phyloP scores from a whole-genome alignment of 2,888 invertebrate genomes.

The Hypomecis punctinalis region DNA sequence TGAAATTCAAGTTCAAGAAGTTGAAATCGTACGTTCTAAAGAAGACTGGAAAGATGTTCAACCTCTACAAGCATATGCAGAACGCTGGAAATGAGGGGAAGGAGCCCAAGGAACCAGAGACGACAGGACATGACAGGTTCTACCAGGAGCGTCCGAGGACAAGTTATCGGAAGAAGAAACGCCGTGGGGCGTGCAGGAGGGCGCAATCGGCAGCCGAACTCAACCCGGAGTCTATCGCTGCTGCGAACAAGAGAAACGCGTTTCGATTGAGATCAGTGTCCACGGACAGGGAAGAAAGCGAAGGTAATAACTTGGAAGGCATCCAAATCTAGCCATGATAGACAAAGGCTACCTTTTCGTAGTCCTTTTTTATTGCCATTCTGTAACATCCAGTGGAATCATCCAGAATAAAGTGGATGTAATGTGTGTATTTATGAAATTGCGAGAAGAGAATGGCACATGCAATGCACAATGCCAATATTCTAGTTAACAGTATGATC shows the following conservation, averaged over 20 bases:
- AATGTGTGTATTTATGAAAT: too few relatives aligned
- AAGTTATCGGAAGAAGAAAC: slow-evolving; percentile 82
- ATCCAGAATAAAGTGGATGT: too few relatives aligned
- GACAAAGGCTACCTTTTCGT: too few relatives aligned
- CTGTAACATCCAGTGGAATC: too few relatives aligned
- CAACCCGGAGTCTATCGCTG: slow-evolving; percentile 86
- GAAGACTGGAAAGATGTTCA: slow-evolving; percentile 87
- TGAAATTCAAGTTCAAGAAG: slow-evolving; percentile 57
- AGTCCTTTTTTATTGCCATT: too few relatives aligned
- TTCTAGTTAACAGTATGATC: too few relatives aligned
- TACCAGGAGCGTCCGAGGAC: slow-evolving; percentile 87
- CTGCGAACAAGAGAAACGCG: slow-evolving; percentile 87
- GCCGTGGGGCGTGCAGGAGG: slow-evolving; percentile 85
- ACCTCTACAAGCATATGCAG: slow-evolving; percentile 89
- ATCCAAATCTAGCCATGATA: too few relatives aligned
- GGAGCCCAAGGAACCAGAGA: slow-evolving; percentile 83
- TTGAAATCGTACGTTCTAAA: slow-evolving; percentile 53
- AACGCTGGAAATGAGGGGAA: slow-evolving; percentile 82
- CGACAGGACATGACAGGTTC: slow-evolving; percentile 93
- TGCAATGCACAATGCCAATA: too few relatives aligned
- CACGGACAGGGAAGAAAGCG: slow-evolving; percentile 86
- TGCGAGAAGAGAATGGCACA: too few relatives aligned
- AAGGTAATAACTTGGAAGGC: slow-evolving; percentile 59
- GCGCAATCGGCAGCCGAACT: slow-evolving; percentile 89
- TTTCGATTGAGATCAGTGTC: slow-evolving; percentile 87